phyloP scores from a whole-genome alignment of 2,113 vertebrate species.

The Kryptolebias marmoratus region DNA sequence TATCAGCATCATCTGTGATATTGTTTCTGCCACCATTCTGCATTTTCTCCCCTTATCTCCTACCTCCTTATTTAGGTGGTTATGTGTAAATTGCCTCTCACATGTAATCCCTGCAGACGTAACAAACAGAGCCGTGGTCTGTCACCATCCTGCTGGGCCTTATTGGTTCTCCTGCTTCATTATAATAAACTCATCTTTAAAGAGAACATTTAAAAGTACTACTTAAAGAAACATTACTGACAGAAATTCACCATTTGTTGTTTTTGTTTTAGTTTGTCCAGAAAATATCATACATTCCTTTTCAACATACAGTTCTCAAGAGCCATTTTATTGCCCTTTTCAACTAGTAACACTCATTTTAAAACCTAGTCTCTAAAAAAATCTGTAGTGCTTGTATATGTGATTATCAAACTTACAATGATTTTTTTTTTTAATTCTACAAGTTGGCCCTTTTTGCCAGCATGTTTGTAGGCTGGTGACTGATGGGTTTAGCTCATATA shows the following conservation, averaged over 20 bases:
- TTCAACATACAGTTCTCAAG: no score
- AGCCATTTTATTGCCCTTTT: no score
- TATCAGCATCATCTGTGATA: slow-evolving; percentile 8
- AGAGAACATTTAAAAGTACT: slow-evolving; percentile 43
- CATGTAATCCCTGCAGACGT: slow-evolving; percentile 2
- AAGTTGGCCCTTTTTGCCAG: no score
- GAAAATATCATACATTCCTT: no score
- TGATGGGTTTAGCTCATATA: slow-evolving; percentile 5
- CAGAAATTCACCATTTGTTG: slow-evolving; percentile 15
- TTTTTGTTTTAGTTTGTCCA: background rate
- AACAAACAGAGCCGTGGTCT: slow-evolving; percentile 21
- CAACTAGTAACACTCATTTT: no score
- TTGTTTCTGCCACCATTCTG: slow-evolving; percentile 39
- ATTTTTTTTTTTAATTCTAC: no score
- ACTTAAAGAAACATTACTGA: no score
- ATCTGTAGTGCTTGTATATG: no score
- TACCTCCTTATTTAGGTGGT: slow-evolving; percentile 12
- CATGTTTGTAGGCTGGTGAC: slow-evolving; percentile 16
- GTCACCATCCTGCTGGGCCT: slow-evolving; percentile 13
- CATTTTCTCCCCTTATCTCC: background rate
- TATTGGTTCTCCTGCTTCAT: slow-evolving; percentile 16
- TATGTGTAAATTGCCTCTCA: slow-evolving; percentile 19
- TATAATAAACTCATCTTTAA: slow-evolving; percentile 35
- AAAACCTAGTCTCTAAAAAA: no score
- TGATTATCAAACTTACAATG: no score